These are phyloP conservation scores for Bubo bubo DNA, from an alignment of 2,113 vertebrate species.

Conservation along the genomic window DNA sequence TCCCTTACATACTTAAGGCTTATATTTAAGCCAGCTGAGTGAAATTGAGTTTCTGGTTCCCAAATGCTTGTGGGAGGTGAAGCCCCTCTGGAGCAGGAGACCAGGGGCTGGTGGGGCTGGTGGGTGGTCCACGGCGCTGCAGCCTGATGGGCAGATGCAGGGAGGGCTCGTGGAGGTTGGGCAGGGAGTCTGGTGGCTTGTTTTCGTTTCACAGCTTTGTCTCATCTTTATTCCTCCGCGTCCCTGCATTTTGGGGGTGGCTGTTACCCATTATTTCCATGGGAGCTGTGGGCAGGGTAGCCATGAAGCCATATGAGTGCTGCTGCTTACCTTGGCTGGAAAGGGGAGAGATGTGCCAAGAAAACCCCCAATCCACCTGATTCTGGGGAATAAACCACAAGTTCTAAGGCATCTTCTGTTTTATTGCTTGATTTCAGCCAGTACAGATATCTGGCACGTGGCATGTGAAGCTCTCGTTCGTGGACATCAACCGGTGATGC, in stretches of 20 bases:
- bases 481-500: neutral
- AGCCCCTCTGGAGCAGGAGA: neutral
- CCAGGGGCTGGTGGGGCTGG: accelerated
- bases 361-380: neutral
- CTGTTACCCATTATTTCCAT: neutral
- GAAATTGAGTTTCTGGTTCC: neutral
- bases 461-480: accelerated
- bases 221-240: neutral
- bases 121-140: neutral
- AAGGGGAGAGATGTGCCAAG: neutral
- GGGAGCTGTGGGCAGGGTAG: neutral
- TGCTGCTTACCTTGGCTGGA: neutral
- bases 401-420: neutral
- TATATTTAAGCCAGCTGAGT: neutral
- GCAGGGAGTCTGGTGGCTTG: neutral
- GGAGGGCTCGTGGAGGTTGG: neutral
- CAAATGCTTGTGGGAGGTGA: neutral
- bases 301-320: neutral
- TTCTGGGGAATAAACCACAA: neutral
- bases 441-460: accelerated
- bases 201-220: neutral
- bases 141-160: neutral
- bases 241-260: accelerated
- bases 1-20: neutral
- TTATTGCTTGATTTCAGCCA: neutral